These are phyloP conservation scores for Taenaris catops DNA, from an alignment of 2,888 invertebrate genomes.

Conservation along the genomic window DNA sequence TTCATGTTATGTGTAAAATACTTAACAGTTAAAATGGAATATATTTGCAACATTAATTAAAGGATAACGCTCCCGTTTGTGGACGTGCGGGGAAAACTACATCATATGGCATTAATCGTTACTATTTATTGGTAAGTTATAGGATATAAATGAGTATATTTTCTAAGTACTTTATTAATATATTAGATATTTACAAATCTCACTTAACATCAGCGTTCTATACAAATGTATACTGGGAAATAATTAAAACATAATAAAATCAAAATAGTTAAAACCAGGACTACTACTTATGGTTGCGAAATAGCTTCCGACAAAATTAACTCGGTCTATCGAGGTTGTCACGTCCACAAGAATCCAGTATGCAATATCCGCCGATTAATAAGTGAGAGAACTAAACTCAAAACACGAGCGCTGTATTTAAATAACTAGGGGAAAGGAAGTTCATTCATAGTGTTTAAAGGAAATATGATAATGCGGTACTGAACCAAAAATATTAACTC, in stretches of 20 bases:
- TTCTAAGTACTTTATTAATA: no score
- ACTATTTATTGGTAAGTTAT: constrained; percentile 15
- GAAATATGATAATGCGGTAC: constrained; percentile 10
- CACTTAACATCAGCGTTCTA: constrained; percentile 21
- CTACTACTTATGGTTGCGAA: no score
- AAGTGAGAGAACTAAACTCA: constrained; percentile 41
- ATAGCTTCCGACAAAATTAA: no score
- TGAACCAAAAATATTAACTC: no score
- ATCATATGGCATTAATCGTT: constrained; percentile 9
- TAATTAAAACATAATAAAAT: constrained; percentile 1
- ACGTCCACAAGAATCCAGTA: constrained; percentile 53
- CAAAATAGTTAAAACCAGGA: no score
- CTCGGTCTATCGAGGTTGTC: no score
- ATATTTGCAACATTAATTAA: constrained; percentile 12
- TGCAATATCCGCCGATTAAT: constrained; percentile 72
- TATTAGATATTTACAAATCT: constrained; percentile 20
- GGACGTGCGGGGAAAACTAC: constrained; percentile 19
- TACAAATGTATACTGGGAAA: constrained; percentile 10
- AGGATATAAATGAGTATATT: constrained; percentile 9
- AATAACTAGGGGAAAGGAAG: no score
- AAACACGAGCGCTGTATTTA: constrained; percentile 31
- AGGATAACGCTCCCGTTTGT: constrained; percentile 3
- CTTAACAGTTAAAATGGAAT: constrained; percentile 2
- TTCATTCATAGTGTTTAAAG: constrained; percentile 18
- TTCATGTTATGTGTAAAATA: no score